Percentiles rank a stretch among this genome's conserved stretches.
phyloP scores from a whole-genome alignment of 2,888 invertebrate species.

The Ennomos quercinarius region DNA sequence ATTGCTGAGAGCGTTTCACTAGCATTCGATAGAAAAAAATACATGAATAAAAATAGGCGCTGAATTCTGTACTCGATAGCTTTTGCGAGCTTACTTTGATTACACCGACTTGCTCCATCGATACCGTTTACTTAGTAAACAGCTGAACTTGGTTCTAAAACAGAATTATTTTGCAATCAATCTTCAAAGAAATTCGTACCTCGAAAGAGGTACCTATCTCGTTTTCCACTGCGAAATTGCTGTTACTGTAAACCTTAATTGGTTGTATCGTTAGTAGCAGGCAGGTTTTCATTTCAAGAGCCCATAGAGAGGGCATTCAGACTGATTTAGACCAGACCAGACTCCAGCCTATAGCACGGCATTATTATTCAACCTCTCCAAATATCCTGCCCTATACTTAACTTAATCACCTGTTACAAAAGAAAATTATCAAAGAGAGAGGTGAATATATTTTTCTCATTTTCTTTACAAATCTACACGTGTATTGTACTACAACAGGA shows the following conservation, averaged over 20 bases:
- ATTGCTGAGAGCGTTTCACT: constrained; percentile 19
- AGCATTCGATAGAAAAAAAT: constrained; percentile 24
- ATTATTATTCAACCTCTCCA: too few relatives aligned
- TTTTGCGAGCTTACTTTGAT: neutral
- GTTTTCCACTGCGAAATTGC: constrained; percentile 12
- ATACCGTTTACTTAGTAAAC: constrained; percentile 9
- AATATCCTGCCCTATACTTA: too few relatives aligned
- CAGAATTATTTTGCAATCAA: constrained; percentile 9
- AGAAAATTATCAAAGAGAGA: too few relatives aligned
- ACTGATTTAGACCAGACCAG: neutral
- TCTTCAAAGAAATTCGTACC: constrained; percentile 11
- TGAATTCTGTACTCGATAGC: constrained; percentile 26
- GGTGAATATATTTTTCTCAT: too few relatives aligned
- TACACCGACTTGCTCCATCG: neutral
- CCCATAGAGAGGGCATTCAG: constrained; percentile 3
- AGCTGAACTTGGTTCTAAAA: constrained; percentile 2
- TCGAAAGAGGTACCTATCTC: neutral
- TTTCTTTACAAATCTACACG: too few relatives aligned
- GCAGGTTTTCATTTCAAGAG: constrained; percentile 17
- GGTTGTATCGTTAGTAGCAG: constrained; percentile 17
- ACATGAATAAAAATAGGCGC: constrained; percentile 15
- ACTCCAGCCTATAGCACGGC: too few relatives aligned
- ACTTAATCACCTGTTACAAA: too few relatives aligned
- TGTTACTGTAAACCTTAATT: constrained; percentile 22
- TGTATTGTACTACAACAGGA: constrained; percentile 84